Evolutionary conservation across 2,797 vertebrate genomes (phyloP), one percentile per base, ranked within the genome.

Genomic region (Lepus townsendii): DNA sequence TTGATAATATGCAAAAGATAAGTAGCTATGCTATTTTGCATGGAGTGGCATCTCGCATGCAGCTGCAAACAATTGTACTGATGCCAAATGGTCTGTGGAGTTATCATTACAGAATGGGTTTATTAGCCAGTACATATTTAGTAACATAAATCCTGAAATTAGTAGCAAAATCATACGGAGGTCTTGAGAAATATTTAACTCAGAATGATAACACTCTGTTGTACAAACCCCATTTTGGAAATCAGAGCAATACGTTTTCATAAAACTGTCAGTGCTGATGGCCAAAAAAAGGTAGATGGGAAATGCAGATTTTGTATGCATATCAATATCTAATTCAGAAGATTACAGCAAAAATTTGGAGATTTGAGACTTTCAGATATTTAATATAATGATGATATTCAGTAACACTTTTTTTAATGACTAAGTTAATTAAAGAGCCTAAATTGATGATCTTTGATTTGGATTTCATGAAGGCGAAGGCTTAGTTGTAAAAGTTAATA

Each of bases 11-110:
- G 71, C 26, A 93, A 62, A 83, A 94, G 27, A 65, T 66, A 98
- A 92, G 27, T 87, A 92, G 72, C 95, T 71, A 94, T 94, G 35
- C 24, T 95, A 80, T 95, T 96, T 88, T 95, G 52, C 86, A 89
- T 97, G 97, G 97, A 97, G 84, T 89, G 93, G n/a, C 80, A 93
- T 94, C 90, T 96, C 97, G 80, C 57, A 92, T 96, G 93, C 96
- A 98, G 94, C 97, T 98, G 97, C 96, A 93, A 94, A 87, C 84
- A 94, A 95, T 89, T 97, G 83, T 95, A 89, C 19, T 13, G 47
- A 63, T 92, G 95, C 96, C 97, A 98, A 97, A 79, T 47, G 96
- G 73, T 91, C 92, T 96, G 80, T 80, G 16, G 42, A 95, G 32
- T 95, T 97, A 92, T 66, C 20, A 68, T 97, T 95, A 80, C 78